These are phyloP conservation scores for Virgularia gustaviana DNA, from an alignment of 92 coral and sea anemone genomes.

Conservation along the genomic window DNA sequence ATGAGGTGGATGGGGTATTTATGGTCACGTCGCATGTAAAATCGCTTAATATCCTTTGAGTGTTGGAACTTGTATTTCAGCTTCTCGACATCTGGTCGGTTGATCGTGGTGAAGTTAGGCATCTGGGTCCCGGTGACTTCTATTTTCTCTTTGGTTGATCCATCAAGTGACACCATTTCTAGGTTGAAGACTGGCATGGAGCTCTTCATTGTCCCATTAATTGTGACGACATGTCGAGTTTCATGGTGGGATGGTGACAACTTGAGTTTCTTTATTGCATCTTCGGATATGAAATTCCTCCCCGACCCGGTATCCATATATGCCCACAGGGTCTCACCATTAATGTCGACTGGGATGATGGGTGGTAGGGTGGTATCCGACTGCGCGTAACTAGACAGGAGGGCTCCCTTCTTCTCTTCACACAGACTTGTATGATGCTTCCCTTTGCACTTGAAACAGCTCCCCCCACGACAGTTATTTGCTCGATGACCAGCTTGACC, in stretches of 20 bases:
- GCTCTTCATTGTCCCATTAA: conserved; percentile 49
- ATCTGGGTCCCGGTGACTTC: conserved; percentile 41
- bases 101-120: conserved; percentile 38
- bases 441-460: conserved; percentile 27
- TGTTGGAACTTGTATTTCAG: conserved; percentile 40
- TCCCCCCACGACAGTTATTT: conserved; percentile 2
- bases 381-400: conserved; percentile 44
- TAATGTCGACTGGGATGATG: conserved; percentile 53
- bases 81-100: conserved; percentile 37
- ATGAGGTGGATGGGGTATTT: conserved; percentile 40
- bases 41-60: conserved; percentile 42
- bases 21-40: conserved; percentile 23
- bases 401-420: conserved; percentile 5
- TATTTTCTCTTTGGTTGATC: conserved; percentile 16
- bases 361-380: conserved; percentile 43
- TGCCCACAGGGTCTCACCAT: conserved; percentile 42
- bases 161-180: conserved; percentile 37
- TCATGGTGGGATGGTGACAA: conserved; percentile 51
- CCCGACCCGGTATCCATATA: conserved; percentile 61
- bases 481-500: background rate
- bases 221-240: conserved; percentile 43
- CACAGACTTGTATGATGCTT: conserved; percentile 29
- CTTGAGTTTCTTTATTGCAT: conserved; percentile 30
- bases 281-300: conserved; percentile 50
- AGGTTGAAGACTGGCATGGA: conserved; percentile 49